Conservation (phyloP, 1,140 invertebrate genomes). For the Aphis gossypii region DNA sequence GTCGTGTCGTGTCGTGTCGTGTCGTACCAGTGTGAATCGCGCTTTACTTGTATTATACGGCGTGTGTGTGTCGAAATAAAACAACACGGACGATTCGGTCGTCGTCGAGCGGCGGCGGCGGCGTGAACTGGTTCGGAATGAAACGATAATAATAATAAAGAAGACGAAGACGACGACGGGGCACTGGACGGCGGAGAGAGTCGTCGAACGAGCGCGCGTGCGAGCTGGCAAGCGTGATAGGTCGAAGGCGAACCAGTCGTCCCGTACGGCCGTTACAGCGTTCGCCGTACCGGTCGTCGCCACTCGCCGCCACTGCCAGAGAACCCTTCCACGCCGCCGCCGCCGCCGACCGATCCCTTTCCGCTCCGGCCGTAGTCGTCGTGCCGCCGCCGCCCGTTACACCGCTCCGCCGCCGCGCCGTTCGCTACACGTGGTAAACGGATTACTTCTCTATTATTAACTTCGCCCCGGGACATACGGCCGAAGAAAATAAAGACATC, state of each 20-base stretch:
- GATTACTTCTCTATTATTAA: slow-evolving; percentile 58
- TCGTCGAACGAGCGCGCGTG: neutral
- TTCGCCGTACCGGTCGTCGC: neutral
- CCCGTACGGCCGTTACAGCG: neutral
- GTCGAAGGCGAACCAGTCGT: slow-evolving; percentile 55
- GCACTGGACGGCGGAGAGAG: neutral
- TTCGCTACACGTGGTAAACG: slow-evolving; percentile 8
- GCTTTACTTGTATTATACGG: neutral
- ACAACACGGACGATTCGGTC: neutral
- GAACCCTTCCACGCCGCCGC: neutral
- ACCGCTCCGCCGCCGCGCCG: neutral
- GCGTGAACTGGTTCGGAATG: slow-evolving; percentile 30
- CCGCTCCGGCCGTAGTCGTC: neutral
- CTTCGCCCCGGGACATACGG: slow-evolving; percentile 37
- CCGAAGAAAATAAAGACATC: slow-evolving; percentile 56
- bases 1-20: too few relatives aligned
- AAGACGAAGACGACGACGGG: neutral
- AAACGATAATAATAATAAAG: neutral
- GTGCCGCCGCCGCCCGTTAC: neutral
- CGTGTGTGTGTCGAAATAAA: neutral
- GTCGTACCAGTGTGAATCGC: too few relatives aligned
- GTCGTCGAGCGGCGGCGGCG: neutral
- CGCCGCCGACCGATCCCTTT: neutral
- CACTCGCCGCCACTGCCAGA: neutral
- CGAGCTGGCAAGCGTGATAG: neutral